phyloP scores from a whole-genome alignment of 2,797 vertebrate species.

The Sebastes umbrosus region DNA sequence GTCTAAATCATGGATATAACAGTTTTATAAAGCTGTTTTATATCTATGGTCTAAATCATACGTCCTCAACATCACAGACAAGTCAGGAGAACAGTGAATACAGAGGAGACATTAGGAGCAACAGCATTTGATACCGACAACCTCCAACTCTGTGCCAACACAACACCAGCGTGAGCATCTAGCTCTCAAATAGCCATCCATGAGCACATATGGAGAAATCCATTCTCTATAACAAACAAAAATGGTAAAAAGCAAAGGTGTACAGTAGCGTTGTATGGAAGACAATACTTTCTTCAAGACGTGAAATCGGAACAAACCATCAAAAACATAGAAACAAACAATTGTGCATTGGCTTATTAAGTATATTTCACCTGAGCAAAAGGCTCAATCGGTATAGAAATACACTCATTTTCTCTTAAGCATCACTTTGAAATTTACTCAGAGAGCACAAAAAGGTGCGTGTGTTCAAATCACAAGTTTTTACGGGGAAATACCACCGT shows the following conservation, averaged over 20 bases:
- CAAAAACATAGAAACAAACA: slow-evolving; percentile 21
- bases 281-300: slow-evolving; percentile 24
- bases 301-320: slow-evolving; percentile 20
- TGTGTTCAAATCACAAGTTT: neutral
- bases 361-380: slow-evolving; percentile 67
- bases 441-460: neutral
- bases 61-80: neutral
- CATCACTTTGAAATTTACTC: slow-evolving; percentile 14
- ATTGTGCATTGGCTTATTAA: slow-evolving; percentile 30
- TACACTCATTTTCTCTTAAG: slow-evolving; percentile 7
- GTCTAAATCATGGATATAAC: neutral
- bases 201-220: neutral
- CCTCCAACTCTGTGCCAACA: neutral
- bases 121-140: slow-evolving; percentile 14
- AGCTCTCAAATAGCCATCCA: neutral
- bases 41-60: neutral
- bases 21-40: too few species aligned
- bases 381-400: slow-evolving; percentile 42
- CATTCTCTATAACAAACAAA: neutral
- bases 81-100: slow-evolving; percentile 1
- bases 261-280: slow-evolving; percentile 34
- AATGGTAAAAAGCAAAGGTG: neutral
- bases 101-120: slow-evolving; percentile 18
- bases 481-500: neutral
- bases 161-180: neutral